Percentiles rank a stretch among this genome's conserved stretches.
These are phyloP conservation scores for Electrona antarctica DNA, from an alignment of 2,113 vertebrate genomes.

Conservation along the genomic window DNA sequence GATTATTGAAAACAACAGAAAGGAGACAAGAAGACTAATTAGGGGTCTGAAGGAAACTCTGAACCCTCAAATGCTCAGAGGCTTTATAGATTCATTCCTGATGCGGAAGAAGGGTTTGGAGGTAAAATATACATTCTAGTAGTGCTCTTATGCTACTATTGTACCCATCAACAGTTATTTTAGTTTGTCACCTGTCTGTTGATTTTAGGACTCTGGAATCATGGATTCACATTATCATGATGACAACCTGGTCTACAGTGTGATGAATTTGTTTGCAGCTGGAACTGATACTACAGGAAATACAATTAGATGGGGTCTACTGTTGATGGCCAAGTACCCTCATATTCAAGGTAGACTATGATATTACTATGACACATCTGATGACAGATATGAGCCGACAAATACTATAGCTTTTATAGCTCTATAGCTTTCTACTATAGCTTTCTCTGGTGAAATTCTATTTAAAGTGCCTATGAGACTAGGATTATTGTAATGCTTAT, in stretches of 20 bases:
- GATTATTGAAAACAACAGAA: background rate
- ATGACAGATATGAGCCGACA: background rate
- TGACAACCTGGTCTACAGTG: constrained; percentile 57
- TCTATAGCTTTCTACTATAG: no score
- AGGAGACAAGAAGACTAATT: constrained; percentile 11
- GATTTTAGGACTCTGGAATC: constrained; percentile 37
- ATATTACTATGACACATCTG: background rate
- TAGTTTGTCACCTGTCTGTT: background rate
- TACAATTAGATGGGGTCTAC: constrained; percentile 67
- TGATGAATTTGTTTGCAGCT: constrained; percentile 67
- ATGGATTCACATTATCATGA: constrained; percentile 45
- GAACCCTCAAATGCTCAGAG: constrained; percentile 51
- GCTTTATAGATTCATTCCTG: constrained; percentile 72
- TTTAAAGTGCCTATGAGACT: background rate
- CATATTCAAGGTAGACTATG: constrained; percentile 74
- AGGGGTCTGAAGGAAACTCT: constrained; percentile 59
- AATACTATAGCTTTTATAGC: no score
- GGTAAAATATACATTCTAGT: constrained; percentile 17
- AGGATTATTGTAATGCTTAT: background rate
- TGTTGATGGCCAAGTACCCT: constrained; percentile 77
- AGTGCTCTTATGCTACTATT: background rate
- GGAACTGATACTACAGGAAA: constrained; percentile 72
- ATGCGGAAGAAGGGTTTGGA: constrained; percentile 58
- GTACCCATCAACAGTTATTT: background rate
- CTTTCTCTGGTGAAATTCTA: background rate